A percentile compares a stretch with the other conserved stretches of the same genome.
These are phyloP conservation scores for Mergus octosetaceus DNA, from an alignment of 2,797 vertebrate species.

Conservation along the genomic window DNA sequence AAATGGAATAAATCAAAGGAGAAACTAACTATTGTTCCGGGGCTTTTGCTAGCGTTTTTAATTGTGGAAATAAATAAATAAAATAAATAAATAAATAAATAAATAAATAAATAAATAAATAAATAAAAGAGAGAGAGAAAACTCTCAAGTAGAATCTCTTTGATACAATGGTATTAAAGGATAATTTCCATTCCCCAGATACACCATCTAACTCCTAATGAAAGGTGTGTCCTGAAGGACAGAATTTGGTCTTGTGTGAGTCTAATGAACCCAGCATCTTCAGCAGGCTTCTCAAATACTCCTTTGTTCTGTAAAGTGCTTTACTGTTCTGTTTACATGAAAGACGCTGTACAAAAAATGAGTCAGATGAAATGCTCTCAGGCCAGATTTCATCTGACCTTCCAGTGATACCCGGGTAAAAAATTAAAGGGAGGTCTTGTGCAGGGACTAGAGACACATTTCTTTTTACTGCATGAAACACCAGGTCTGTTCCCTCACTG, in stretches of 20 bases:
- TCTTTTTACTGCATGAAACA: background rate
- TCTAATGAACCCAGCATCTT: conserved; percentile 46
- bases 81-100: background rate
- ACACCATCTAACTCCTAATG: conserved; percentile 38
- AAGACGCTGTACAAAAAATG: conserved; percentile 23
- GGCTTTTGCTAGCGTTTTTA: conserved; percentile 31
- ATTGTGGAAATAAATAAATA: conserved; percentile 1
- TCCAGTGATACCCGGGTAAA: background rate
- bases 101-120: no score
- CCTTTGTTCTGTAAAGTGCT: conserved; percentile 44
- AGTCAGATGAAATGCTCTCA: conserved; percentile 38
- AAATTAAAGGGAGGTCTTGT: conserved; percentile 20
- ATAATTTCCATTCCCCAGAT: conserved; percentile 34
- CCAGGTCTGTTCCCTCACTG: background rate
- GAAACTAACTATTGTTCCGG: conserved; percentile 4
- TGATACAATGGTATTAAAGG: background rate
- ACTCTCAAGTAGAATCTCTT: conserved; percentile 42
- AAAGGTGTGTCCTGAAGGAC: conserved; percentile 57
- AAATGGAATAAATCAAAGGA: conserved; percentile 25
- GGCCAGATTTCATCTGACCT: conserved; percentile 44
- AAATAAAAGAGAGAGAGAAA: background rate
- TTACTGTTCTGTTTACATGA: conserved; percentile 35
- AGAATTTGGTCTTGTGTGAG: conserved; percentile 12
- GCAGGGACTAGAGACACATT: background rate
- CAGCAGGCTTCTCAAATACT: conserved; percentile 26